Conservation (phyloP, 2,113 vertebrate genomes). For the Xyliphius kryptos region DNA sequence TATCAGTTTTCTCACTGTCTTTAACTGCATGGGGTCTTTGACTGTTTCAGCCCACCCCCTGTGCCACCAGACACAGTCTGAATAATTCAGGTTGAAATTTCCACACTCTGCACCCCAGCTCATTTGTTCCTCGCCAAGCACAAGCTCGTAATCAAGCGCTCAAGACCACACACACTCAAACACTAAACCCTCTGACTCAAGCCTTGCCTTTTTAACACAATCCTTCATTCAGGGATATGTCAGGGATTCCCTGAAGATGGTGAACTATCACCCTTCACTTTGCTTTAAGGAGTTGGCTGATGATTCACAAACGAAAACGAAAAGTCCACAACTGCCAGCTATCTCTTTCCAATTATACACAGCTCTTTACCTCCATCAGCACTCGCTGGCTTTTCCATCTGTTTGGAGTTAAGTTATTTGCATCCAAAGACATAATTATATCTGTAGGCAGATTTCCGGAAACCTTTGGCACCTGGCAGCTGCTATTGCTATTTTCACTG, state of each 20-base stretch:
- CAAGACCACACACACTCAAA: conserved; percentile 33
- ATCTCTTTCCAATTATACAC: too few relatives aligned
- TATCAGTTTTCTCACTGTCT: background rate
- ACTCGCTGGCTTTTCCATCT: too few relatives aligned
- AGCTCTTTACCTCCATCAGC: too few relatives aligned
- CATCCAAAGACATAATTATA: too few relatives aligned
- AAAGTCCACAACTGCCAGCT: too few relatives aligned
- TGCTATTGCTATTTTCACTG: too few relatives aligned
- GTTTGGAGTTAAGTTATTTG: too few relatives aligned
- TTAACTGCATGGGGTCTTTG: conserved; percentile 24
- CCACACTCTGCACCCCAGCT: conserved; percentile 14
- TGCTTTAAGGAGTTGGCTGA: too few relatives aligned
- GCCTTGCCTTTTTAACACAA: background rate
- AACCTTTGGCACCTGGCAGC: too few relatives aligned
- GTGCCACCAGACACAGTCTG: conserved; percentile 43
- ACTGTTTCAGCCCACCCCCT: conserved; percentile 32
- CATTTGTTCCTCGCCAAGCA: conserved; percentile 10
- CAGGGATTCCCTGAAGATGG: conserved; percentile 18
- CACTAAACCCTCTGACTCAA: conserved; percentile 5
- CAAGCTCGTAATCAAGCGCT: conserved; percentile 9
- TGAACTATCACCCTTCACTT: conserved; percentile 11
- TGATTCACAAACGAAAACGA: too few relatives aligned
- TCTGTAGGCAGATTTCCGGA: too few relatives aligned
- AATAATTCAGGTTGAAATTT: conserved; percentile 59
- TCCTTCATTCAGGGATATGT: conserved; percentile 8